Evolutionary conservation across 2,797 vertebrate species (phyloP), one percentile per base, ranked within the genome.

Genomic region (Choloepus didactylus): DNA sequence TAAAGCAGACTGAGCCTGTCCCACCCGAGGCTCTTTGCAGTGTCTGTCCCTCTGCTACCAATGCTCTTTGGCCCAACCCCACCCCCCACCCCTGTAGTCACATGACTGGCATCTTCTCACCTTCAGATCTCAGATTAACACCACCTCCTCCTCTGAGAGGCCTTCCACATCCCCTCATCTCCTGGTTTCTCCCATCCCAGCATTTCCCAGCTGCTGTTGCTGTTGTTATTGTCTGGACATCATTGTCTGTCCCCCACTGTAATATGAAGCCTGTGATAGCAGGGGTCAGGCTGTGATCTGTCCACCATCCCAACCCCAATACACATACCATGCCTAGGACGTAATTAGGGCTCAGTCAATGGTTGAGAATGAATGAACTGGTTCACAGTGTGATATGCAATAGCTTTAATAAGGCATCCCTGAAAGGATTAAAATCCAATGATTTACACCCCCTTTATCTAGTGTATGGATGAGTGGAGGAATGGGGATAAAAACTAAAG

Each of bases 361-460:
- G 29, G 31, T 29, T 64, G 59, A 75, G 73, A 89, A 59, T n/a
- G 59, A 89, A 83, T 6, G 75, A 31, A 51, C 46, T 46, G 4
- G n/a, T 46, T 90, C 92, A 60, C 80, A n/a, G 67, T 1, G 1
- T 6, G 86, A 46, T 66, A 69, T 3, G 5, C 31, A 38, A n/a
- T 49, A 56, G 56, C 46, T 82, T 80, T 56, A 88, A 90, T 75
- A 81, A 77, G 69, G 62, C 10, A 0, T 89, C 49, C 35, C 67
- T 73, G 94, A 96, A 93, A 80, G 93, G 83, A 85, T 95, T 80
- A 64, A 87, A 83, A 84, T 12, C 72, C 56, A 64, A 49, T 72
- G 16, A 66, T 64, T 76, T n/a, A 35, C 35, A 35, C 35, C 35
- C 35, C 35, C 35, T 35, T 35, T 35, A 35, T 35, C 35, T 35